These are phyloP conservation scores for Hypercompe scribonia DNA, from an alignment of 2,888 invertebrate genomes.

Conservation along the genomic window DNA sequence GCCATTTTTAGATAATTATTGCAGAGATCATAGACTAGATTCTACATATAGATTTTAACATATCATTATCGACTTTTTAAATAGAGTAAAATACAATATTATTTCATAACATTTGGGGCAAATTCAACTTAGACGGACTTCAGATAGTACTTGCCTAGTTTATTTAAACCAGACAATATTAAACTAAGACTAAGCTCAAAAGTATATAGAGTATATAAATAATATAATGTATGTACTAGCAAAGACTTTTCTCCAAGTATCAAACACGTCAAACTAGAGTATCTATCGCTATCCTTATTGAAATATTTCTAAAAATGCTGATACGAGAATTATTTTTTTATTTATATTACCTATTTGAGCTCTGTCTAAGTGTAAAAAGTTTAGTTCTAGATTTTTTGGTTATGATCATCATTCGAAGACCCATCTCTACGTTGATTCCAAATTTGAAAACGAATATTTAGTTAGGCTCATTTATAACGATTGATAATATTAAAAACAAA, in stretches of 20 bases:
- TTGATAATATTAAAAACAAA: constrained; percentile 14
- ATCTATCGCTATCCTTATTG: not conserved
- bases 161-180: not conserved
- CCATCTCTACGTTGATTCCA: not conserved
- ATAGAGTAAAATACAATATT: not conserved
- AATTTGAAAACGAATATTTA: not conserved
- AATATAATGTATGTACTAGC: not conserved
- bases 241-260: not conserved
- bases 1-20: constrained; percentile 61
- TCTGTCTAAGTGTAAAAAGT: not conserved
- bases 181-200: not conserved
- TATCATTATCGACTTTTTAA: constrained; percentile 6
- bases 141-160: not conserved
- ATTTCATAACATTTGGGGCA: not conserved
- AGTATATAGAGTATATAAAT: not conserved
- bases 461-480: constrained; percentile 9
- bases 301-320: not conserved
- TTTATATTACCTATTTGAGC: not conserved
- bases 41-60: constrained; percentile 62
- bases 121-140: not conserved
- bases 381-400: not conserved
- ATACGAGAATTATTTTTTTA: not conserved
- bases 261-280: not conserved
- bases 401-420: not conserved
- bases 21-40: constrained; percentile 85